These are phyloP conservation scores for Dipus sagitta DNA, from an alignment of 2,797 vertebrate genomes.

Conservation along the genomic window DNA sequence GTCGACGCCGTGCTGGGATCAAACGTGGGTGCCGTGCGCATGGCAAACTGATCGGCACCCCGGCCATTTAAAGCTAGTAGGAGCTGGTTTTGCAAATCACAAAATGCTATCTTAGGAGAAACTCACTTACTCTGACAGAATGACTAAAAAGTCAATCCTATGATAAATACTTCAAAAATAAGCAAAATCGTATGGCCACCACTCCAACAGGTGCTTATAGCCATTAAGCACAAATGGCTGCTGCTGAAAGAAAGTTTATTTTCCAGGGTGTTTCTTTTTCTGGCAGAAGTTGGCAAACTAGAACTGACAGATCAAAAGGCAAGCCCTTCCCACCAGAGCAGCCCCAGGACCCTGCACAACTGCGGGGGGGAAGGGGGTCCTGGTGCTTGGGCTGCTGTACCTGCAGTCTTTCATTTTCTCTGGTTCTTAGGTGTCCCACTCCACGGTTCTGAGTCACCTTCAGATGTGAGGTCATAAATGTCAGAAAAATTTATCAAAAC, in stretches of 20 bases:
- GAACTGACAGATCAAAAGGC: background rate
- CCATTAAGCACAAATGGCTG: no score
- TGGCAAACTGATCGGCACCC: no score
- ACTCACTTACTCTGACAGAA: background rate
- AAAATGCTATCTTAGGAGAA: conserved; percentile 17
- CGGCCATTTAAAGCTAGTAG: background rate
- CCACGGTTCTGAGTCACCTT: no score
- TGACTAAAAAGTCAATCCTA: background rate
- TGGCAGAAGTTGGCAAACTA: background rate
- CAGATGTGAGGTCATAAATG: no score
- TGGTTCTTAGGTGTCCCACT: background rate
- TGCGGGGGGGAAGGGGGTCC: background rate
- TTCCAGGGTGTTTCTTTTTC: background rate
- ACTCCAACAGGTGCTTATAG: background rate
- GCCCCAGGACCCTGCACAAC: background rate
- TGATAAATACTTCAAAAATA: background rate
- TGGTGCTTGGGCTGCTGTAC: background rate
- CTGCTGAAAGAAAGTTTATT: conserved; percentile 1
- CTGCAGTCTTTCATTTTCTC: conserved; percentile 34
- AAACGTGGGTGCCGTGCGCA: no score
- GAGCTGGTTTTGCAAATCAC: background rate
- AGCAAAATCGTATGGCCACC: background rate
- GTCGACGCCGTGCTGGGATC: no score
- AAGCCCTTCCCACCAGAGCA: background rate
- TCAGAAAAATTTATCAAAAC: background rate